Evolutionary conservation across 2,797 vertebrate genomes (phyloP).

Genomic region (Novumbra hubbsi): DNA sequence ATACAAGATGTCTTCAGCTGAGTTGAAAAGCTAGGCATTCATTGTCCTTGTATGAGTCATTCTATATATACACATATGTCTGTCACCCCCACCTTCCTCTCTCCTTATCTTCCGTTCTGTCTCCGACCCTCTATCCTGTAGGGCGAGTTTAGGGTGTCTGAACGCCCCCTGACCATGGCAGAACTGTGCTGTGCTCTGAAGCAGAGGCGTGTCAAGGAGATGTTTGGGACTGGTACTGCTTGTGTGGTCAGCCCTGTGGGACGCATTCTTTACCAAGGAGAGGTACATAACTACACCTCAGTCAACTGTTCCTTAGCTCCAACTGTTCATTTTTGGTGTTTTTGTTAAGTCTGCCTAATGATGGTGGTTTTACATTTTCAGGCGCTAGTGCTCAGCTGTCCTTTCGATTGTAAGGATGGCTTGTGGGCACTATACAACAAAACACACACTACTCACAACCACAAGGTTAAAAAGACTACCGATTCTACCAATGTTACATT

Average conservation of each 20-base stretch:
- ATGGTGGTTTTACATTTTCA: no score
- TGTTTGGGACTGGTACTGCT: conserved; percentile 91
- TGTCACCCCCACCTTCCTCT: neutral
- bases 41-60: neutral
- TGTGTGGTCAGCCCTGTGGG: conserved; percentile 82
- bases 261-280: conserved; percentile 77
- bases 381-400: no score
- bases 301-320: no score
- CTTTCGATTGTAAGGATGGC: no score
- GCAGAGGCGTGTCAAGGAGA: conserved; percentile 79
- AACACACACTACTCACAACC: no score
- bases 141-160: conserved; percentile 85
- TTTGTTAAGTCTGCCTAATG: no score
- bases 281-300: conserved; percentile 63
- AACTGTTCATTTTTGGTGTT: no score
- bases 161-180: conserved; percentile 84
- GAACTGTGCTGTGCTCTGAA: conserved; percentile 77
- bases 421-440: no score
- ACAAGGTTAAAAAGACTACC: no score
- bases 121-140: conserved; percentile 40
- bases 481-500: no score
- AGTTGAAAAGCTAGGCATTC: neutral
- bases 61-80: neutral
- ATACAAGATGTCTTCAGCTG: neutral
- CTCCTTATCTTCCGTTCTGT: neutral